phyloP scores from a whole-genome alignment of 2,888 invertebrate species.

The Cybosia mesomella region DNA sequence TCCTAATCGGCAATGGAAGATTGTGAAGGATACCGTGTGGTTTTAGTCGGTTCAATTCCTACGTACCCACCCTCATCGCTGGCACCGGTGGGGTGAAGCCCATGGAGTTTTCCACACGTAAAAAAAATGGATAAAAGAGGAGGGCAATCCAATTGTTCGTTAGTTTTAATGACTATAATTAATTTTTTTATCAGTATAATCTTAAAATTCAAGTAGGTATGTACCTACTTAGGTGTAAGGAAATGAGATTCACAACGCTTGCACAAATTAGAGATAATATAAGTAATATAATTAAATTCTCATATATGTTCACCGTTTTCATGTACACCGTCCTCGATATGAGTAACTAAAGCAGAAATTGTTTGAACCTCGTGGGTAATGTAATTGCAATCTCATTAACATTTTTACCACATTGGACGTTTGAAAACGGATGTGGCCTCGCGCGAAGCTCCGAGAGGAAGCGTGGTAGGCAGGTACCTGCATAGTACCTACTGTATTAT shows the following conservation, averaged over 20 bases:
- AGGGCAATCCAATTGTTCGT: conserved; percentile 17
- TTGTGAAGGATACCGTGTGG: too few relatives aligned
- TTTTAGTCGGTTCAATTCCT: too few relatives aligned
- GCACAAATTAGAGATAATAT: conserved; percentile 14
- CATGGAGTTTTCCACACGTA: too few relatives aligned
- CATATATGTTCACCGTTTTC: too few relatives aligned
- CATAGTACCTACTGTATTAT: conserved; percentile 5
- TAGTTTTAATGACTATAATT: conserved; percentile 21
- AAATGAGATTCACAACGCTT: conserved; percentile 20
- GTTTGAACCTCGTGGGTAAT: conserved; percentile 53
- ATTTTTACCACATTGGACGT: conserved; percentile 56
- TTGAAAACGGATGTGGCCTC: conserved; percentile 60
- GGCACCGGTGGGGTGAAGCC: too few relatives aligned
- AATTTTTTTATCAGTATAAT: conserved; percentile 23
- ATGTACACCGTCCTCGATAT: conserved; percentile 47
- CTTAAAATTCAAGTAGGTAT: conserved; percentile 11
- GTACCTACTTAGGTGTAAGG: too few relatives aligned
- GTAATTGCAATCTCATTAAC: conserved; percentile 58
- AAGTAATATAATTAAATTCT: conserved; percentile 28
- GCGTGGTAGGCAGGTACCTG: conserved; percentile 17
- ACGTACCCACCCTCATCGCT: too few relatives aligned
- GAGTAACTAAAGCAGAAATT: conserved; percentile 56
- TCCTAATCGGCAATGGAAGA: too few relatives aligned
- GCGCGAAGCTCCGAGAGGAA: conserved; percentile 50
- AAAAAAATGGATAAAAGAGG: conserved; percentile 14